Conservation (phyloP, 2,888 invertebrate genomes). For the Ommatoiulus sabulosus region DNA sequence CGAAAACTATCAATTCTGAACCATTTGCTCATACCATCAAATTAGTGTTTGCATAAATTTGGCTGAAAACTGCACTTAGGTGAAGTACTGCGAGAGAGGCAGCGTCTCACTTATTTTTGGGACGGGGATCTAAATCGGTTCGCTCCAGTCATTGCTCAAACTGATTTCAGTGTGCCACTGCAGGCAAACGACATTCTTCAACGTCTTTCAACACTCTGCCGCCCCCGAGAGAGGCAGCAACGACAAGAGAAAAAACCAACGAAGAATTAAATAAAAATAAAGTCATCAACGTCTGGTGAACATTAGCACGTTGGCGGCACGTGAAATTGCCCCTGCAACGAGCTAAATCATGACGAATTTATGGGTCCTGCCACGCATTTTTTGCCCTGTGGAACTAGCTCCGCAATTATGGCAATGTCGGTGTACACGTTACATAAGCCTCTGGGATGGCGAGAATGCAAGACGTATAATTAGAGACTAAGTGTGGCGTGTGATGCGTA, state of each 20-base stretch:
- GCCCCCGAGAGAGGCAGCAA: background rate
- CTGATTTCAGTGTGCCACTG: constrained; percentile 4
- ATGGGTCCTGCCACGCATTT: background rate
- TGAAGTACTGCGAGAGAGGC: background rate
- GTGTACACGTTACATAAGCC: background rate
- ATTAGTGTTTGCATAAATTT: background rate
- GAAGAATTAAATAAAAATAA: constrained; percentile 37
- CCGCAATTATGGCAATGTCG: background rate
- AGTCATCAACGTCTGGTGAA: background rate
- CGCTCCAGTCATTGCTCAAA: constrained; percentile 4
- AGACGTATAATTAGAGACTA: background rate
- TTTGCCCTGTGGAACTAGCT: background rate
- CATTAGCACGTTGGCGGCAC: constrained; percentile 1
- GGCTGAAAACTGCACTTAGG: background rate
- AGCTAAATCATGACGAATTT: background rate
- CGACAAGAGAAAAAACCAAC: background rate
- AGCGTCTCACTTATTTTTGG: background rate
- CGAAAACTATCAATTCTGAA: constrained; percentile 7
- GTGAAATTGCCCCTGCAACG: background rate
- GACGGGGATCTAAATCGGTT: background rate
- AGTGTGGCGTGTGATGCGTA: background rate
- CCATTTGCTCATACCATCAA: constrained; percentile 6
- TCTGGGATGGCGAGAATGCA: background rate
- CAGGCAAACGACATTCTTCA: constrained; percentile 23
- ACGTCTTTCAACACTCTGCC: constrained; percentile 14